Base-by-base conservation (phyloP, 2,113 vertebrate species). In the Dermatemys mawii region DNA sequence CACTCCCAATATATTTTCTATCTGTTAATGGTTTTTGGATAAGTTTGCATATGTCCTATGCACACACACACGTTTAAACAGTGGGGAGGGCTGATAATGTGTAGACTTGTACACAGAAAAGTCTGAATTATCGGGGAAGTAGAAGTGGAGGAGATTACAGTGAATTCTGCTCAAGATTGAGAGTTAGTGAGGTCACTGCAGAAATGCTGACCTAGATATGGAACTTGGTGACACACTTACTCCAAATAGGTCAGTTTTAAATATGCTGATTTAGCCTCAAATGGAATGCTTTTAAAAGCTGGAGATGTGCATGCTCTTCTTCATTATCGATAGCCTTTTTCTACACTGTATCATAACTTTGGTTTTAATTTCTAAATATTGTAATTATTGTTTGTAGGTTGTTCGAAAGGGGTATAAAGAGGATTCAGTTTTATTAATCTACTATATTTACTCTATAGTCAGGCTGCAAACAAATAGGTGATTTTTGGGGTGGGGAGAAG, bases 231-330 rank as follows among this genome's bases (percentile, higher is more conserved):
- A n/a, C 84, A 78, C 73, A 83, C 75, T 97, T 96, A 83, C 46
- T 96, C 87, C 90, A 94, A 96, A 90, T 81, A 60, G 82, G 55
- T 95, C 94, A 55, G 29, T 86, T 85, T 84, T 80, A 95, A 88
- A 92, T 86, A 83, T 86, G 32, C 67, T 95, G 83, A 89, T 88
- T 96, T 87, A 94, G 81, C 76, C 91, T 94, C 50, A 94, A 93
- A 91, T 51, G 87, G 94, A 89, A 57, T 94, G 90, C 87, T 97
- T 95, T 97, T 96, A 86, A 92, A 86, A 90, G 41, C 83, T 93
- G 78, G 82, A 76, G 35, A 46, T 79, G 41, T 84, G 44, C 92
- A 91, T 88, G 17, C 92, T 93, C 2, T 13, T 97, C 93, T 13
- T 97, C 93, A 95, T 91, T 92, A 94, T 91, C 90, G 87, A 88